Evolutionary conservation across 2,888 invertebrate genomes (phyloP).

Genomic region (Dorcus parallelipipedus): DNA sequence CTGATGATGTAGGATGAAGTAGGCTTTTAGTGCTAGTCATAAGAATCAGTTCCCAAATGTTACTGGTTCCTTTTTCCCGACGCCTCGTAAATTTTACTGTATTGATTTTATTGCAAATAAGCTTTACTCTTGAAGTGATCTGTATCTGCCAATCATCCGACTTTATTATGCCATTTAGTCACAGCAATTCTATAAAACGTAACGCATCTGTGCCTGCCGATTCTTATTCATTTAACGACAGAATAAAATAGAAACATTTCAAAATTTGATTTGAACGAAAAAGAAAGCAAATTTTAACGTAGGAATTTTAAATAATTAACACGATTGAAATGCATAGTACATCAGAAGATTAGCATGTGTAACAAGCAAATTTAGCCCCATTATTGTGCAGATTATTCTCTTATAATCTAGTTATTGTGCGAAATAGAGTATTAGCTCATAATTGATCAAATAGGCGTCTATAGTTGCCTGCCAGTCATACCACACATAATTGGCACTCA

Average conservation of each 20-base stretch:
- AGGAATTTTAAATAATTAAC: no score
- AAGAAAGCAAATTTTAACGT: no score
- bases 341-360: no score
- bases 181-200: constrained; percentile 4
- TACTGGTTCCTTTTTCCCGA: constrained; percentile 32
- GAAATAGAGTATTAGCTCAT: constrained; percentile 8
- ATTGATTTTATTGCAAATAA: constrained; percentile 46
- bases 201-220: constrained; percentile 5
- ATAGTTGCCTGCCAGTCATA: constrained; percentile 4
- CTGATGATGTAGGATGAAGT: constrained; percentile 35
- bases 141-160: constrained; percentile 33
- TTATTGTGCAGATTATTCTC: constrained; percentile 1
- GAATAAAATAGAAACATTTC: background rate
- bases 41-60: constrained; percentile 36
- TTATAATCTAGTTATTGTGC: constrained; percentile 6
- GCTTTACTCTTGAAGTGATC: constrained; percentile 36
- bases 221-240: background rate
- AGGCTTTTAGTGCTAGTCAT: constrained; percentile 37
- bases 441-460: constrained; percentile 10
- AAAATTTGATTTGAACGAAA: background rate
- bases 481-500: constrained; percentile 1
- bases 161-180: constrained; percentile 29
- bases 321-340: no score
- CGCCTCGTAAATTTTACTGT: constrained; percentile 45
- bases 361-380: no score